A percentile compares a stretch with the other conserved stretches of the same genome.
phyloP scores from a whole-genome alignment of 2,113 vertebrate genomes.

The Xiphias gladius region DNA sequence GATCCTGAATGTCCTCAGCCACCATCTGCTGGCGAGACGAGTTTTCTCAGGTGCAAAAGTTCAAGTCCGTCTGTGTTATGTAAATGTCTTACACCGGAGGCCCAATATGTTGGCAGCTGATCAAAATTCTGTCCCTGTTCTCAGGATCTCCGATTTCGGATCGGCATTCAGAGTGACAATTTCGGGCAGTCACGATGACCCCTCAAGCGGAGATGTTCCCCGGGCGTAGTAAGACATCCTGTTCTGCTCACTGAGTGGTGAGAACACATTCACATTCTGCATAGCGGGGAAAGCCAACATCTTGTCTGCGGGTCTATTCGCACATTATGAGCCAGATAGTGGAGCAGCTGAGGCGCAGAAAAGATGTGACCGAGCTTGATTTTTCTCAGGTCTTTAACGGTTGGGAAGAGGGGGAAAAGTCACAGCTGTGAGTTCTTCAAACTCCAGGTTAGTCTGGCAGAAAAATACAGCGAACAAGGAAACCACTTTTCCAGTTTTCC shows the following conservation, averaged over 20 bases:
- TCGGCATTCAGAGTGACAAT: conserved; percentile 10
- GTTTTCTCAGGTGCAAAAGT: conserved; percentile 43
- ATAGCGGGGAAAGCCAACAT: conserved; percentile 34
- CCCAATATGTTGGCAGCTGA: conserved; percentile 25
- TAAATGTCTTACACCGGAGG: conserved; percentile 19
- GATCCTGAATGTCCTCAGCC: not conserved
- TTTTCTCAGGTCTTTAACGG: conserved; percentile 47
- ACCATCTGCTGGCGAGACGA: conserved; percentile 15
- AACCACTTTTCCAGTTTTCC: conserved; percentile 25
- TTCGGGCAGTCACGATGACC: conserved; percentile 35
- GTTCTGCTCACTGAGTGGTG: conserved; percentile 52
- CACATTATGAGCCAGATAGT: conserved; percentile 48
- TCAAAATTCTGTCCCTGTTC: conserved; percentile 37
- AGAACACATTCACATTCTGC: conserved; percentile 36
- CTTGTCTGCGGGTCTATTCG: conserved; percentile 42
- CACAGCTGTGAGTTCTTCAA: conserved; percentile 53
- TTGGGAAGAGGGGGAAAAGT: conserved; percentile 36
- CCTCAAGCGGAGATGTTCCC: conserved; percentile 50
- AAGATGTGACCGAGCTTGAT: conserved; percentile 31
- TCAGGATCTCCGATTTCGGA: conserved; percentile 22
- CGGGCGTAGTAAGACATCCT: conserved; percentile 56
- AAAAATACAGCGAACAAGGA: conserved; percentile 17
- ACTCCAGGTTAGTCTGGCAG: conserved; percentile 53
- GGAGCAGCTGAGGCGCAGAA: conserved; percentile 46
- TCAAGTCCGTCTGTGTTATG: conserved; percentile 11